phyloP scores from a whole-genome alignment of 2,113 vertebrate genomes.

The Trematomus loennbergii region DNA sequence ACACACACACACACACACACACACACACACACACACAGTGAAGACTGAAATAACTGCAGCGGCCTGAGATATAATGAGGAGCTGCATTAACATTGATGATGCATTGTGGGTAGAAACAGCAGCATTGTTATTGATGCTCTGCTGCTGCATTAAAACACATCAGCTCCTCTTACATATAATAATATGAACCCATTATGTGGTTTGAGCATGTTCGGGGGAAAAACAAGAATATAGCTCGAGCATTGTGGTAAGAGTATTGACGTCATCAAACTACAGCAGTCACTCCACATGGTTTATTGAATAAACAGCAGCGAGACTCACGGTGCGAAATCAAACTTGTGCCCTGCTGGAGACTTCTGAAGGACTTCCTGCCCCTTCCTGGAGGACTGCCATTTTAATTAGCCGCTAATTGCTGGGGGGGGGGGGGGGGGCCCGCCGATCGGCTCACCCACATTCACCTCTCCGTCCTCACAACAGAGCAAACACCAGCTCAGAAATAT shows the following conservation, averaged over 20 bases:
- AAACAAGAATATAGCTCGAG: background rate
- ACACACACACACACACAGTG: too few relatives aligned
- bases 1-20: background rate
- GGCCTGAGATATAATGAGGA: slow-evolving; percentile 1
- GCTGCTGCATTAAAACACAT: slow-evolving; percentile 30
- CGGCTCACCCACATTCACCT: background rate
- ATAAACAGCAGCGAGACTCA: slow-evolving; percentile 3
- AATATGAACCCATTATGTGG: background rate
- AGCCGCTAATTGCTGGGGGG: slow-evolving; percentile 34
- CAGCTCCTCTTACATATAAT: background rate
- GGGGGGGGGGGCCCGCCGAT: too few relatives aligned
- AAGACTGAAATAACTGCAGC: background rate
- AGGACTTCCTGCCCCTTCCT: background rate
- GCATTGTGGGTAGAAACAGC: slow-evolving; percentile 42
- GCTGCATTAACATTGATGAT: slow-evolving; percentile 45
- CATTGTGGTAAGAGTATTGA: background rate
- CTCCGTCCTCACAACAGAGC: background rate
- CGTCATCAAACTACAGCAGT: background rate
- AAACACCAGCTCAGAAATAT: background rate
- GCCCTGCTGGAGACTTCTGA: slow-evolving; percentile 9
- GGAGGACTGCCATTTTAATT: slow-evolving; percentile 42
- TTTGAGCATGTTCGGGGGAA: background rate
- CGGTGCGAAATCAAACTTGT: background rate
- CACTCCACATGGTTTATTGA: background rate
- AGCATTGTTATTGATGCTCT: slow-evolving; percentile 33